A percentile compares a stretch with the other conserved stretches of the same genome.
phyloP scores from a whole-genome alignment of 2,797 vertebrate species.

The Poeciliopsis turneri region DNA sequence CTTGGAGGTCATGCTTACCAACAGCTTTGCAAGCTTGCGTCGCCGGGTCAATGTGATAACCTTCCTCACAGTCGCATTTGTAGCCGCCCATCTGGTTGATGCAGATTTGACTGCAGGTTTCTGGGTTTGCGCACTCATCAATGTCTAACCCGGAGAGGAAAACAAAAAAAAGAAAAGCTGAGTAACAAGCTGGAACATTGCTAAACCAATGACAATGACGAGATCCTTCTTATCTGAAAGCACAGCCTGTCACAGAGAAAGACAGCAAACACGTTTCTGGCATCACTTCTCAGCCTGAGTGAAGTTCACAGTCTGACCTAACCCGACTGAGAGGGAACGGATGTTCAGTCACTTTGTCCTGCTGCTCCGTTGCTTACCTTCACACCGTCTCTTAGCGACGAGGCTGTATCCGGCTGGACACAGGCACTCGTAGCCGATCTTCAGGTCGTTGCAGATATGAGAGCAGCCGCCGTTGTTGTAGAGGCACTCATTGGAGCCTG shows the following conservation, averaged over 20 bases:
- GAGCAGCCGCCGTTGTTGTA: slow-evolving; percentile 87
- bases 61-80: slow-evolving; percentile 88
- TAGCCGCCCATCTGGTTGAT: slow-evolving; percentile 87
- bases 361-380: slow-evolving; percentile 77
- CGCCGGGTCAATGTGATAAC: slow-evolving; percentile 86
- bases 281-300: slow-evolving; percentile 20
- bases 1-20: slow-evolving; percentile 70
- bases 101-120: slow-evolving; percentile 89
- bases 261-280: slow-evolving; percentile 39
- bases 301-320: slow-evolving; percentile 25
- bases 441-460: slow-evolving; percentile 88
- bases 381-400: slow-evolving; percentile 74
- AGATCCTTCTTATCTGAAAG: slow-evolving; percentile 11
- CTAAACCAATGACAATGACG: background rate
- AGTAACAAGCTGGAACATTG: background rate
- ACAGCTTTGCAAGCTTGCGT: slow-evolving; percentile 86
- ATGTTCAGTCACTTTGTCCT: background rate
- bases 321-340: background rate
- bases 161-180: background rate
- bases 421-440: slow-evolving; percentile 86
- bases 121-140: slow-evolving; percentile 85
- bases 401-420: slow-evolving; percentile 84
- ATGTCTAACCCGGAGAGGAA: slow-evolving; percentile 79
- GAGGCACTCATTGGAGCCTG: slow-evolving; percentile 88
- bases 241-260: background rate